phyloP scores from a whole-genome alignment of 2,797 vertebrate species.

The Caiman crocodilus region DNA sequence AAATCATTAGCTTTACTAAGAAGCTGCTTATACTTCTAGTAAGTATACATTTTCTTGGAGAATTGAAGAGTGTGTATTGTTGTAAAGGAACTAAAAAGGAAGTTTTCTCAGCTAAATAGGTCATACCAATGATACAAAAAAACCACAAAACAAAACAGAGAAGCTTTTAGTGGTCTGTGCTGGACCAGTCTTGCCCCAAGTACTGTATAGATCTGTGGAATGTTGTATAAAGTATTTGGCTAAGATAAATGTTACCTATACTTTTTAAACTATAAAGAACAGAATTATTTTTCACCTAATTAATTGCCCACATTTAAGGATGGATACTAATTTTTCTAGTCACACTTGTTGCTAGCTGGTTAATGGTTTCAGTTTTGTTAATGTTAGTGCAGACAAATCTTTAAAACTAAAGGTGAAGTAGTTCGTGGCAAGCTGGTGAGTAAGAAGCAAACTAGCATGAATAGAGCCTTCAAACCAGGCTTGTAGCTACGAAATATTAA shows the following conservation, averaged over 20 bases:
- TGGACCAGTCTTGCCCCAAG: accelerated
- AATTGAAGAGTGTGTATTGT: neutral
- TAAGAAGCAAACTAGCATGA: neutral
- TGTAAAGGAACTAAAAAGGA: constrained; percentile 19
- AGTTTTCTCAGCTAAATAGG: neutral
- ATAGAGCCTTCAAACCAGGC: neutral
- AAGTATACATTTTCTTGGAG: neutral
- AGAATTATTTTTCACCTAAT: neutral
- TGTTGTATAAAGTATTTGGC: neutral
- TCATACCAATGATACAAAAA: neutral
- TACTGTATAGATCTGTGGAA: neutral
- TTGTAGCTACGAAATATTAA: neutral
- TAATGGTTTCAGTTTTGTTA: constrained; percentile 20
- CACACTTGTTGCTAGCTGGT: neutral
- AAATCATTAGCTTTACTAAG: neutral
- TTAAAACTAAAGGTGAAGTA: constrained; percentile 16
- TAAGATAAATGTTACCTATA: neutral
- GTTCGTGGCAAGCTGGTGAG: neutral
- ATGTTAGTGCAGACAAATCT: neutral
- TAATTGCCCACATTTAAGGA: neutral
- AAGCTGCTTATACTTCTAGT: neutral
- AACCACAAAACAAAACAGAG: neutral
- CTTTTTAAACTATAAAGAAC: neutral
- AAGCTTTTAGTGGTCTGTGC: neutral
- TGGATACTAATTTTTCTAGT: neutral